Percentiles rank a stretch among this genome's conserved stretches.
phyloP scores from a whole-genome alignment of 2,888 invertebrate genomes.

The Hemaris fuciformis region DNA sequence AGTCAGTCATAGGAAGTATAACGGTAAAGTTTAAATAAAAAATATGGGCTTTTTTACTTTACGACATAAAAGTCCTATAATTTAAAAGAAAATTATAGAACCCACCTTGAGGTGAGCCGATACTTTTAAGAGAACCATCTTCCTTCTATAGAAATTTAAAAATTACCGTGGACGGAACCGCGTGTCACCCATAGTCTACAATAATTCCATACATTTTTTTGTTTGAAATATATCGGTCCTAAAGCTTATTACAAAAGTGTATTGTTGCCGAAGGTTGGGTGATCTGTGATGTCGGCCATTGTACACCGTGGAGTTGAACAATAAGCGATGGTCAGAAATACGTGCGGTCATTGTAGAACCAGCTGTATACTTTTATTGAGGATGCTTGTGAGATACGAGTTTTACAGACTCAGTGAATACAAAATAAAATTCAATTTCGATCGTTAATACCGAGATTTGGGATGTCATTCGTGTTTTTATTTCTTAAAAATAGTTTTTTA shows the following conservation, averaged over 20 bases:
- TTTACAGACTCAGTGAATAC: slow-evolving; percentile 21
- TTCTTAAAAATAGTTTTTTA: neutral
- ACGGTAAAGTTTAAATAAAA: neutral
- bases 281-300: slow-evolving; percentile 70
- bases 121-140: neutral
- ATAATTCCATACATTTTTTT: slow-evolving; percentile 44
- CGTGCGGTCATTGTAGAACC: slow-evolving; percentile 62
- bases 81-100: no score
- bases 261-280: slow-evolving; percentile 63
- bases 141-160: neutral
- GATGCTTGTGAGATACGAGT: slow-evolving; percentile 53
- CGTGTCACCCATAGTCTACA: slow-evolving; percentile 26
- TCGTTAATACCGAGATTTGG: slow-evolving; percentile 16
- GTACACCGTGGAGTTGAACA: slow-evolving; percentile 65
- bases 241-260: slow-evolving; percentile 62
- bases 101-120: no score
- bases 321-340: slow-evolving; percentile 72
- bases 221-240: slow-evolving; percentile 48
- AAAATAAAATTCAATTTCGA: slow-evolving; percentile 13
- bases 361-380: slow-evolving; percentile 72
- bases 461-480: slow-evolving; percentile 5
- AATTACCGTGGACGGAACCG: neutral
- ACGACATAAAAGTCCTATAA: no score
- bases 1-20: neutral
- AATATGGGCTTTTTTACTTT: no score